phyloP scores from a whole-genome alignment of 2,888 invertebrate species.

The Temnothorax unifasciatus region DNA sequence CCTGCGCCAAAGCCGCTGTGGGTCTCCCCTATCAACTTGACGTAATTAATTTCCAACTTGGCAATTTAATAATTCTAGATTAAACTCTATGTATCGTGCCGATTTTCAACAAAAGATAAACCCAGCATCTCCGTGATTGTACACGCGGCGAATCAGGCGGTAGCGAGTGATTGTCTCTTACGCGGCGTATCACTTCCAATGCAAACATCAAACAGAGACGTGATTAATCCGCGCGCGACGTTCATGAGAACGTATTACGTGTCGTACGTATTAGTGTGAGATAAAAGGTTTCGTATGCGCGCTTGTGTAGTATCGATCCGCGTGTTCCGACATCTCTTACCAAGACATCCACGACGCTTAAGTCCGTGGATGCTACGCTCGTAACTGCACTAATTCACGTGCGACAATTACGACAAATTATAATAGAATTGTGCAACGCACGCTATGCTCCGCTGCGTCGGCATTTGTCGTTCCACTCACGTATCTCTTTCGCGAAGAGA shows the following conservation, averaged over 20 bases:
- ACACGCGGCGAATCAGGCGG: not conserved
- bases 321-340: slow-evolving; percentile 13
- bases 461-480: slow-evolving; percentile 12
- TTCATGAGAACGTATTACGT: slow-evolving; percentile 18
- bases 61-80: slow-evolving; percentile 36
- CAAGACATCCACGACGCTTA: not conserved
- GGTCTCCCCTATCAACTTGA: slow-evolving; percentile 20
- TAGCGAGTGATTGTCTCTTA: not conserved
- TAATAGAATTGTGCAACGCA: slow-evolving; percentile 23
- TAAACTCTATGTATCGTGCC: not conserved
- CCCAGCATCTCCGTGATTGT: not conserved
- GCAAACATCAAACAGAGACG: slow-evolving; percentile 37
- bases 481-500: not conserved
- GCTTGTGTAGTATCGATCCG: not conserved
- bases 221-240: slow-evolving; percentile 39
- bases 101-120: slow-evolving; percentile 14
- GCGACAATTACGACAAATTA: slow-evolving; percentile 53
- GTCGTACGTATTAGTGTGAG: not conserved
- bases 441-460: not conserved
- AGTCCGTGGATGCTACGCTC: not conserved
- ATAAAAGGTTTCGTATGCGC: not conserved
- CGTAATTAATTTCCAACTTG: slow-evolving; percentile 35
- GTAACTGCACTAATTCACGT: slow-evolving; percentile 34
- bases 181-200: slow-evolving; percentile 8
- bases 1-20: not conserved